These are phyloP conservation scores for Ceyx margarethae DNA, from an alignment of 2,113 vertebrate species.

Conservation along the genomic window DNA sequence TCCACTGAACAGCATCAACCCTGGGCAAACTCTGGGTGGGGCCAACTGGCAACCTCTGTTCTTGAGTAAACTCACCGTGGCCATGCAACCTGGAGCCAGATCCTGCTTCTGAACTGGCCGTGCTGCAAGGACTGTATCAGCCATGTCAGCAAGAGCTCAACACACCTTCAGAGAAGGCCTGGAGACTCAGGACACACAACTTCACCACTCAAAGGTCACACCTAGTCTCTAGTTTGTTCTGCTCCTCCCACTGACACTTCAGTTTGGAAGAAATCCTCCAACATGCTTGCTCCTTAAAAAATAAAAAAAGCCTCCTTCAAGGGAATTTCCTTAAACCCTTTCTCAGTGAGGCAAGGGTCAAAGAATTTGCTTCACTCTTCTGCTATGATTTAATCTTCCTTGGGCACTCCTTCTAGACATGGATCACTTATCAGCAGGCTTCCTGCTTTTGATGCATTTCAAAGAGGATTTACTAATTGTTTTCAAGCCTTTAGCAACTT, in stretches of 20 bases:
- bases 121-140: neutral
- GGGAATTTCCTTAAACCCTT: neutral
- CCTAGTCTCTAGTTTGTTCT: neutral
- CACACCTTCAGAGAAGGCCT: neutral
- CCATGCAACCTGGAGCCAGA: accelerated
- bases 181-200: neutral
- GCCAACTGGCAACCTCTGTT: neutral
- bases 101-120: neutral
- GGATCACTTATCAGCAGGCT: slow-evolving; percentile 23
- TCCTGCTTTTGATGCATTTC: slow-evolving; percentile 14
- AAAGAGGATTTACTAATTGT: neutral
- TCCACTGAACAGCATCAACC: accelerated
- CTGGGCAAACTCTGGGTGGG: neutral
- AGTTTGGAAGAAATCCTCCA: neutral
- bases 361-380: neutral
- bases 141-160: neutral
- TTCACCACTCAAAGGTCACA: neutral
- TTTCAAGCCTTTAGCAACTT: neutral
- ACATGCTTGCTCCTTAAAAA: neutral
- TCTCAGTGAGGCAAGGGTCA: neutral
- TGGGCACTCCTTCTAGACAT: neutral
- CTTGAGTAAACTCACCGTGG: neutral
- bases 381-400: slow-evolving; percentile 8
- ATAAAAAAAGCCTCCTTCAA: neutral
- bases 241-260: neutral